Percentiles rank a stretch among this genome's conserved stretches.
These are phyloP conservation scores for Gryon sp. DNA, from an alignment of 1,140 invertebrate species.

Conservation along the genomic window DNA sequence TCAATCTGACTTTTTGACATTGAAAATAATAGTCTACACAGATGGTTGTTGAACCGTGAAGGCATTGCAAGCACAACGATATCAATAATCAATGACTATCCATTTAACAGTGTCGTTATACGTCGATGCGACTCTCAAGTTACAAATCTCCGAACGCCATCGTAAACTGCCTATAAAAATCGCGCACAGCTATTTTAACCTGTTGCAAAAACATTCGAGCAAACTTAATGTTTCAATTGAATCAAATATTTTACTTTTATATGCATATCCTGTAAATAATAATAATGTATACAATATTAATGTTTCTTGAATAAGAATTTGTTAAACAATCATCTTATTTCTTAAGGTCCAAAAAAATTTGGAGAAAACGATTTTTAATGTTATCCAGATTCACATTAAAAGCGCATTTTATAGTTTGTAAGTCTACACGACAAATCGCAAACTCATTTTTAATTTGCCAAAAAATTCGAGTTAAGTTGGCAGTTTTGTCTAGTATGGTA, in stretches of 20 bases:
- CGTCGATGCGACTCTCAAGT: conserved; percentile 59
- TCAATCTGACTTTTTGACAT: conserved; percentile 9
- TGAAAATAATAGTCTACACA: conserved; percentile 3
- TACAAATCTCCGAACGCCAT: conserved; percentile 67
- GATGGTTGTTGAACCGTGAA: conserved; percentile 28
- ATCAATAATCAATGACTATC: conserved; percentile 54
- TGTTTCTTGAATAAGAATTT: too few species aligned
- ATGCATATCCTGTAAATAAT: too few species aligned
- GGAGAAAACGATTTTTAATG: neutral
- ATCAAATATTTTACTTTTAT: neutral
- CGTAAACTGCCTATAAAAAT: conserved; percentile 72
- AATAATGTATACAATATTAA: too few species aligned
- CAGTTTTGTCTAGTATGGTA: conserved; percentile 59
- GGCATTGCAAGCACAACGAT: conserved; percentile 45
- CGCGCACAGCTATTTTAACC: conserved; percentile 62
- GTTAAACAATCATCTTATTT: too few species aligned
- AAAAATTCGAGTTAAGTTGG: conserved; percentile 74
- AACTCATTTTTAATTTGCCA: conserved; percentile 75
- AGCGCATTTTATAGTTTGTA: conserved; percentile 31
- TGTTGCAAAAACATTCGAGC: conserved; percentile 52
- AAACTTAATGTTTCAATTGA: conserved; percentile 38
- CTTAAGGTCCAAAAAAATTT: neutral
- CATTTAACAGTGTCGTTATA: conserved; percentile 49
- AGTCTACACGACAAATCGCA: conserved; percentile 47
- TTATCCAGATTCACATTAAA: conserved; percentile 34